phyloP scores from a whole-genome alignment of 2,888 invertebrate genomes.

The Blastobasis adustella region DNA sequence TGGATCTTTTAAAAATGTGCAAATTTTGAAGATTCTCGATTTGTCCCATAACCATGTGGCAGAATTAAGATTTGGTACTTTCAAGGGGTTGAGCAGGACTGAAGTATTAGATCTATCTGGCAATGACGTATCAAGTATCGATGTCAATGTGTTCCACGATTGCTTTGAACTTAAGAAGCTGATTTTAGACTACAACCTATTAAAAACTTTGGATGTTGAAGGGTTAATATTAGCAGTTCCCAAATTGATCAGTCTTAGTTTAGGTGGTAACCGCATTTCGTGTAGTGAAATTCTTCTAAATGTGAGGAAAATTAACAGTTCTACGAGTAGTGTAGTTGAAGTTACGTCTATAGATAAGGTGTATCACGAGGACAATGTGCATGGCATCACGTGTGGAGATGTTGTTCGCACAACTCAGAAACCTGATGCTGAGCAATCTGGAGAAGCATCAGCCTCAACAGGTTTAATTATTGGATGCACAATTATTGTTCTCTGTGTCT shows the following conservation, averaged over 20 bases:
- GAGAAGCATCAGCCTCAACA: constrained; percentile 11
- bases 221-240: constrained; percentile 35
- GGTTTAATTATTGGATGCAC: constrained; percentile 25
- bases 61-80: constrained; percentile 46
- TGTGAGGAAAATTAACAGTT: constrained; percentile 31
- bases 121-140: constrained; percentile 40
- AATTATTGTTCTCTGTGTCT: constrained; percentile 24
- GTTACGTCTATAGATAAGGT: constrained; percentile 56
- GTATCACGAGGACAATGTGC: constrained; percentile 60
- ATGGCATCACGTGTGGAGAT: constrained; percentile 58
- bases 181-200: constrained; percentile 52
- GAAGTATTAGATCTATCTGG: constrained; percentile 51
- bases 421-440: background rate
- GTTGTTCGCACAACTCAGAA: constrained; percentile 10
- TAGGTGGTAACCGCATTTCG: constrained; percentile 56
- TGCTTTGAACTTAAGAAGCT: constrained; percentile 44
- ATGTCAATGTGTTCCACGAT: constrained; percentile 56
- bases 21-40: constrained; percentile 46
- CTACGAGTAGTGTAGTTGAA: constrained; percentile 29
- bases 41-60: constrained; percentile 44
- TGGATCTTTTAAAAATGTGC: constrained; percentile 48
- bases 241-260: constrained; percentile 42
- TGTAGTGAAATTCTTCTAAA: constrained; percentile 52
- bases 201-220: constrained; percentile 48
- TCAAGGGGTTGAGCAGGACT: constrained; percentile 48